Evolutionary conservation across 2,888 invertebrate species (phyloP), one percentile per base, ranked within the genome.

Genomic region (Creontiades dilutus): DNA sequence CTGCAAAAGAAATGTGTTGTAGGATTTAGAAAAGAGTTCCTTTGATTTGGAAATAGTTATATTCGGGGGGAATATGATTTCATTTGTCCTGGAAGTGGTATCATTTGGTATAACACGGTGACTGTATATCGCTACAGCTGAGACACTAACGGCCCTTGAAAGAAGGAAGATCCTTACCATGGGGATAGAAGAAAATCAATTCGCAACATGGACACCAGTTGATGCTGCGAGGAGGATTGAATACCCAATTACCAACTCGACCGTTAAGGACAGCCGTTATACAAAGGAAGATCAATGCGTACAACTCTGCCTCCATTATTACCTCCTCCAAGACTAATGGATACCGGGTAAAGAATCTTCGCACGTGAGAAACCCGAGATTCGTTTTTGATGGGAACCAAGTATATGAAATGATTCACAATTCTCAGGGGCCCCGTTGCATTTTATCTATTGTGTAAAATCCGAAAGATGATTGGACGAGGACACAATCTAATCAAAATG

Each of bases 291-390:
- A 52, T 52, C 52, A 52, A 52, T 61, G 61, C n/a, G 61, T 61
- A 19, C 19, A 61, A 14, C n/a, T 61, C 61, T 61, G 19, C 61
- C 19, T 61, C 19, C 61, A 61, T 61, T 61, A 19, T 61, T 61
- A 19, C 61, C 61, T 61, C 61, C 9, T 19, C 61, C 61, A 61
- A 61, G 61, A 61, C 61, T 61, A 61, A 61, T 61, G 61, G 61
- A 16, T 61, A 61, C 61, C 61, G 9, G n/a, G 19, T 61, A 19
- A 61, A 61, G 19, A n/a, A 13, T 52, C 16, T 52, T 52, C 52
- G 52, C 52, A 52, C 52, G 16, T 52, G 52, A 52, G 52, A 52
- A 52, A 52, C 52, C 13, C 14, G 52, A 11, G 52, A 14, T 52
- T 52, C 52, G 52, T 3, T 52, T n/a, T 37, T 37, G 37, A 16